Percentiles rank a stretch among this genome's conserved stretches.
phyloP scores from a whole-genome alignment of 2,797 vertebrate genomes.

The Rhynchonycteris naso region DNA sequence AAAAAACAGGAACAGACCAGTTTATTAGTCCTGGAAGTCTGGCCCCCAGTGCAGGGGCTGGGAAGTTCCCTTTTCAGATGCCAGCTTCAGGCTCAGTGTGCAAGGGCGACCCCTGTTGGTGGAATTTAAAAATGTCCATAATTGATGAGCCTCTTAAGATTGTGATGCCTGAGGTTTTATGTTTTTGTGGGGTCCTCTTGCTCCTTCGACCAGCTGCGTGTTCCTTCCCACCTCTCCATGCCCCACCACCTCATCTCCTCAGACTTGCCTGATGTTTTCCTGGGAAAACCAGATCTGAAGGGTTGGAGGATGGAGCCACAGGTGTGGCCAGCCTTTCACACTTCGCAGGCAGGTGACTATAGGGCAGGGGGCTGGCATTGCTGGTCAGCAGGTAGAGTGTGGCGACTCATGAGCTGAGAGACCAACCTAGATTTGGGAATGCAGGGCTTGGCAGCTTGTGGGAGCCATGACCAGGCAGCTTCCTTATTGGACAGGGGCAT shows the following conservation, averaged over 20 bases:
- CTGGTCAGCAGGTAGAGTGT: not conserved
- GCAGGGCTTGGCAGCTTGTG: not conserved
- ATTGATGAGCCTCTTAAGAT: too few species aligned
- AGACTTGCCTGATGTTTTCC: not conserved
- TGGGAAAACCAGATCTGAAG: not conserved
- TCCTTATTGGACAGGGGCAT: fast-evolving
- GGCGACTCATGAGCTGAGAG: not conserved
- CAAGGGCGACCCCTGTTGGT: conserved; percentile 75
- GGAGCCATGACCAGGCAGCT: not conserved
- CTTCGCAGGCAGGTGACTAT: fast-evolving
- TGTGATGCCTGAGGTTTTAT: not conserved
- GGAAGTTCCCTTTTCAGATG: not conserved
- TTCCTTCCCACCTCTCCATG: not conserved
- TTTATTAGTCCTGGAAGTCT: not conserved
- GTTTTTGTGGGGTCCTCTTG: not conserved
- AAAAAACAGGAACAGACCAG: not conserved
- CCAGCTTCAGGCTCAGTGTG: not conserved
- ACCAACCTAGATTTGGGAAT: not conserved
- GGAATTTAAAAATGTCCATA: not conserved
- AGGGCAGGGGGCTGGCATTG: not conserved
- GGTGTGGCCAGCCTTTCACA: not conserved
- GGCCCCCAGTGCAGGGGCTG: too few species aligned
- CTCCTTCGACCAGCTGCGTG: not conserved
- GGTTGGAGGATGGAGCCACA: not conserved
- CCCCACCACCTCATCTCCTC: fast-evolving